phyloP scores from a whole-genome alignment of 2,113 vertebrate genomes.

The Pycnonotus jocosus region DNA sequence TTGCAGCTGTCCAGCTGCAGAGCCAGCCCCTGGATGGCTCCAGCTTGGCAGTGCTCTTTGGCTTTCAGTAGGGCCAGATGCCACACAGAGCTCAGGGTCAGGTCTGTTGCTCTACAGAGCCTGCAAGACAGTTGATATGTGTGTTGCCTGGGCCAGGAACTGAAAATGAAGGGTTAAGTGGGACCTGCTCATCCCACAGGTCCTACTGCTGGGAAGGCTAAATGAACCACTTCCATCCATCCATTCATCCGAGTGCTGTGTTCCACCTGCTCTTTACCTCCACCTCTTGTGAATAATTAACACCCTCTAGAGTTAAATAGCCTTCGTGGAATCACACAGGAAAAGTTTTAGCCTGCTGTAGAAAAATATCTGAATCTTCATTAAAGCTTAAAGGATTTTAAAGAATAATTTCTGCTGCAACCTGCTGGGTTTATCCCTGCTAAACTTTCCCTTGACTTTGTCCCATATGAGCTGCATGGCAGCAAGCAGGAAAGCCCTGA shows the following conservation, averaged over 20 bases:
- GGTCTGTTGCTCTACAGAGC: not conserved
- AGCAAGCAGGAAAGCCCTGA: not conserved
- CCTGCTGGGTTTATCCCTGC: not conserved
- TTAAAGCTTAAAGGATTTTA: not conserved
- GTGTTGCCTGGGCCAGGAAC: not conserved
- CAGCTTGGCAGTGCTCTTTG: not conserved
- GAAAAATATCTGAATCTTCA: not conserved
- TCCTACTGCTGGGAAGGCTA: not conserved
- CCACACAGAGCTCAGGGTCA: not conserved
- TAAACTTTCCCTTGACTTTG: not conserved
- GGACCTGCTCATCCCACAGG: not conserved
- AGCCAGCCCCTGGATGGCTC: not conserved
- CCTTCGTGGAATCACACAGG: not conserved
- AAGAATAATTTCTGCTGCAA: not conserved
- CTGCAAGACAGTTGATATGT: not conserved
- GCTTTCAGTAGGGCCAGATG: not conserved
- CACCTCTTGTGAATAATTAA: not conserved
- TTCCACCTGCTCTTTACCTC: not conserved
- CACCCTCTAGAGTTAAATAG: not conserved
- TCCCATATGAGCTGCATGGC: not conserved
- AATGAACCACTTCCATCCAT: not conserved
- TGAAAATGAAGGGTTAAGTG: not conserved
- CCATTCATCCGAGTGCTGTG: not conserved
- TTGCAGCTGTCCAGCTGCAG: not conserved
- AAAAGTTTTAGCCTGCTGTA: not conserved